Base-by-base conservation (phyloP, 2,888 invertebrate genomes). In the Trachelus troglodyta region DNA sequence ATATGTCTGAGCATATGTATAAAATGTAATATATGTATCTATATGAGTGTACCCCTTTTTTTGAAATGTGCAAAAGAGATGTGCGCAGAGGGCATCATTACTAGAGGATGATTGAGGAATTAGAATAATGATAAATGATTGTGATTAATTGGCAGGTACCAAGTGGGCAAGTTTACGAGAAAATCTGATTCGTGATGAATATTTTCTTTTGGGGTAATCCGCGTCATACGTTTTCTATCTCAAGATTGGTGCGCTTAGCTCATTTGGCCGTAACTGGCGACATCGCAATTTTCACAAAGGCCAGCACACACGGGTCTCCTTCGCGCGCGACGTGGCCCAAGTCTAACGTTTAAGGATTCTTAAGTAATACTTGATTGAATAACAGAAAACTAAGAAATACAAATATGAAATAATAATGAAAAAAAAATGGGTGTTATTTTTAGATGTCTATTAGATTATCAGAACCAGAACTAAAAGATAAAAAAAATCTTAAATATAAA, bases 401-500 rank as follows among this genome's bases (percentile, higher is more conserved):
- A 88, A 90, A 88, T 89, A 89, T 85, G 84, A 88, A 89, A 83
- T 89, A 89, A 89, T 88, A 88, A 87, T 87, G 84, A 87, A 87
- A 85, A 83, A 35, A 84, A 90, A 90, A 89, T 91, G 89, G 89
- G 88, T 91, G 91, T 92, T 91, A 91, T 91, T 91, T 91, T 91
- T 91, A 92, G 91, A 91, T 91, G 90, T 91, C 90, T 91, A 89
- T 91, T 92, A 91, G 90, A 91, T 90, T 90, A 90, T 89, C 89
- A 88, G 88, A 91, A 90, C 85, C 89, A 90, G 87, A 86, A 89
- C 87, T 83, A 85, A 85, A 79, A 76, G 80, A 92, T 92, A 92
- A 87, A 92, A 90, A 88, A 91, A 91, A 82, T 80, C 81, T 83
- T 82, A 81, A 79, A 81, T 81, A 81, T 82, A 83, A 83, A 83